phyloP scores from a whole-genome alignment of 2,797 vertebrate species.

The Botia kubotai region DNA sequence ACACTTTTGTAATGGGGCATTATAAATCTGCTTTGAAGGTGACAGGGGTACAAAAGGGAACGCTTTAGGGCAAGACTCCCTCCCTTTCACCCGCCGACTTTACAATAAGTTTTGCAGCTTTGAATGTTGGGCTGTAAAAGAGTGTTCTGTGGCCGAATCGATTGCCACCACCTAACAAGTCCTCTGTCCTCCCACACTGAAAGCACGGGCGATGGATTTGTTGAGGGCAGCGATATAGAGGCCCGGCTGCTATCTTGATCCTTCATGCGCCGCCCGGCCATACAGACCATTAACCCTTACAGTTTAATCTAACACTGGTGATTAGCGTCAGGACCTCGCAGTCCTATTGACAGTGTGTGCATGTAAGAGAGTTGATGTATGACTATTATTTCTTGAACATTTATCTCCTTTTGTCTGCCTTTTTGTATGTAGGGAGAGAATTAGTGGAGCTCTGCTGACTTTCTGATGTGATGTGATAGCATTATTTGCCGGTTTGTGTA shows the following conservation, averaged over 20 bases:
- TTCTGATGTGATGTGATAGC: conserved; percentile 47
- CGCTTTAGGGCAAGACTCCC: conserved; percentile 55
- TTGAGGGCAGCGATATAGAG: conserved; percentile 61
- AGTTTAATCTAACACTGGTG: conserved; percentile 63
- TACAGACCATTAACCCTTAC: conserved; percentile 62
- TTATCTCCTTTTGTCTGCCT: conserved; percentile 53
- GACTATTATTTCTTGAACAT: conserved; percentile 43
- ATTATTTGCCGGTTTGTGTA: conserved; percentile 41
- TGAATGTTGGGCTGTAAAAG: conserved; percentile 58
- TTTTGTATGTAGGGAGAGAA: conserved; percentile 41
- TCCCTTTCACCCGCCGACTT: conserved; percentile 54
- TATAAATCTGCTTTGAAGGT: conserved; percentile 60
- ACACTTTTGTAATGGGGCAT: conserved; percentile 63
- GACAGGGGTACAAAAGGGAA: conserved; percentile 60
- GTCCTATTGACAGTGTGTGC: conserved; percentile 27
- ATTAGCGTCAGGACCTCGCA: conserved; percentile 56
- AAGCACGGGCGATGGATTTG: conserved; percentile 58
- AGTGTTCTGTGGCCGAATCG: conserved; percentile 54
- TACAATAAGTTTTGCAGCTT: conserved; percentile 63
- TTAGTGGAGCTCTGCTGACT: conserved; percentile 49
- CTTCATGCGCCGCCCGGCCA: conserved; percentile 57
- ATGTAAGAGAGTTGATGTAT: conserved; percentile 35
- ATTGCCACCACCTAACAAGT: conserved; percentile 55
- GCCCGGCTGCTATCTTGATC: conserved; percentile 62
- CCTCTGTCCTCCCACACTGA: conserved; percentile 54